Base-by-base conservation (phyloP, 2,113 vertebrate genomes). In the Corythornis vintsioides region DNA sequence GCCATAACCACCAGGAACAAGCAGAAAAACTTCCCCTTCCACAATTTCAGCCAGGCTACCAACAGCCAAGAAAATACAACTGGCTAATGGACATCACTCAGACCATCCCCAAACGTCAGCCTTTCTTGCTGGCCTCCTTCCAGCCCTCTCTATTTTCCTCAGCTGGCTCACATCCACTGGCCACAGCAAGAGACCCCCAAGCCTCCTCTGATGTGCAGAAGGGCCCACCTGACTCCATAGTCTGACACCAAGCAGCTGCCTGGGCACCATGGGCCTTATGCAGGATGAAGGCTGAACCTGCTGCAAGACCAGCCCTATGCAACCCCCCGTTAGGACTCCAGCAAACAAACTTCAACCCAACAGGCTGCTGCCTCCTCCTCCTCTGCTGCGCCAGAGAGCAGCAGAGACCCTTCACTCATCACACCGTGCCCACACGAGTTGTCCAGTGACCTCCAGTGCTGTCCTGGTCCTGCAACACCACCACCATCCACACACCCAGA, bases 261-360 rank as follows among this genome's bases (percentile, higher is more conserved):
- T 52, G 24, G 56, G 66, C 59, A 20, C 50, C 0, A 0, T 6
- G 26, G 29, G 29, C 75, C 67, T 71, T 19, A 5, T 13, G 18
- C 61, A 86, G 48, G n/a, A 15, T 13, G 19, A 42, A 72, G 15
- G n/a, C 63, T 55, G 67, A 38, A 89, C 38, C 70, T 65, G 40
- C 69, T 63, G 45, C 43, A 40, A 82, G 48, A 15, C 50, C 64
- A 45, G 35, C 31, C 59, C 75, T 67, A 65, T 10, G 0, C 20
- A 78, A 61, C 6, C 31, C 26, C 4, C 28, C 0, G 0, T 13
- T 4, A 77, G 43, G 47, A 45, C 65, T 88, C 61, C 75, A 83
- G 56, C 60, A 93, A 92, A 84, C 50, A 74, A 85, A 92, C 63
- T 95, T 79, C 56, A 80, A 50, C 74, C 87, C 95, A 85, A 86